Conservation (phyloP, 1,140 invertebrate species). For the Thaumatotibia leucotreta region DNA sequence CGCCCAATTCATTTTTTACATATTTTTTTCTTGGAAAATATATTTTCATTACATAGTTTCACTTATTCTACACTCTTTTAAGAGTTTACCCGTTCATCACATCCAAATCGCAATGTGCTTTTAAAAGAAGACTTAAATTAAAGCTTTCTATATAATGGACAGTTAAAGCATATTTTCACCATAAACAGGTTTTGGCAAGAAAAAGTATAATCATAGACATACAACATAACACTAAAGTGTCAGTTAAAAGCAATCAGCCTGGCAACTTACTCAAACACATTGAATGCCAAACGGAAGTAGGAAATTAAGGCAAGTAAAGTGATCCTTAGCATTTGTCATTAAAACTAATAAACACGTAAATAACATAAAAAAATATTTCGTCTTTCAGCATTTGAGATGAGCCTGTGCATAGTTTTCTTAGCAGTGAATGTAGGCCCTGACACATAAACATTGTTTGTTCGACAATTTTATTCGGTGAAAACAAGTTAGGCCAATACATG, state of each 20-base stretch:
- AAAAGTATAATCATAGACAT: too few relatives aligned
- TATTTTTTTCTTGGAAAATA: constrained; percentile 2
- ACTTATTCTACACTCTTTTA: constrained; percentile 45
- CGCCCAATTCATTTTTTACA: background rate
- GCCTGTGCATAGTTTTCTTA: background rate
- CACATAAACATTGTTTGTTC: background rate
- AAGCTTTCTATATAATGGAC: constrained; percentile 18
- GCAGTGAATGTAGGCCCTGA: background rate
- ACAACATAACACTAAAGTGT: too few relatives aligned
- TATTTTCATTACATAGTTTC: constrained; percentile 14
- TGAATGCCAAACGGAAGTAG: background rate
- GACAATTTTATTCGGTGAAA: background rate
- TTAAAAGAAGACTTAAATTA: constrained; percentile 12
- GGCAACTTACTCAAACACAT: too few relatives aligned
- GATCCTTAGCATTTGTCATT: background rate
- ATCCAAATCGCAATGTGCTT: constrained; percentile 42
- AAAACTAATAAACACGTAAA: background rate
- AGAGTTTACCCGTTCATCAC: constrained; percentile 53
- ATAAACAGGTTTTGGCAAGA: constrained; percentile 18
- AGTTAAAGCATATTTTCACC: constrained; percentile 15
- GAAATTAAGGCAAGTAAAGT: background rate
- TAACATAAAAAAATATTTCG: background rate
- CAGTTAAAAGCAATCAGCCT: too few relatives aligned
- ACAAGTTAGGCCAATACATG: background rate
- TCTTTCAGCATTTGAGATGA: background rate